phyloP scores from a whole-genome alignment of 2,113 vertebrate genomes.

The Apodemus sylvaticus region DNA sequence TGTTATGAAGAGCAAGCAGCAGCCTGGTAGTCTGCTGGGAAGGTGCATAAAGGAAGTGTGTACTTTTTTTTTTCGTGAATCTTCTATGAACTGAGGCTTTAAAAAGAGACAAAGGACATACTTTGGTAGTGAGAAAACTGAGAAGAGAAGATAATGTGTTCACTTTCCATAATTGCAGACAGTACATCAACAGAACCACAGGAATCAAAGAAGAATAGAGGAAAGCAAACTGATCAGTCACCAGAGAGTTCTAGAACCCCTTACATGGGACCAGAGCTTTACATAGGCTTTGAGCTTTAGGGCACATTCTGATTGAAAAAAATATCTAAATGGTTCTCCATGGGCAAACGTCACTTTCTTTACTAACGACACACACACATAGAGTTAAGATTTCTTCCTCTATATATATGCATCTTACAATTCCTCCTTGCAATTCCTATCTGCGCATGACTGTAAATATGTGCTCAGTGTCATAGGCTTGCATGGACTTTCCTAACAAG shows the following conservation, averaged over 20 bases:
- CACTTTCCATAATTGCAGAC: constrained; percentile 51
- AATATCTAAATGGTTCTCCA: neutral
- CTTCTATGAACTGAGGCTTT: neutral
- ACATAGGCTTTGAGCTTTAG: neutral
- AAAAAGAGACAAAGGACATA: neutral
- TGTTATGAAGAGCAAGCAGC: neutral
- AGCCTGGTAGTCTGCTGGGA: neutral
- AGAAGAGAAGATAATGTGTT: neutral
- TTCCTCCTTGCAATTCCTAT: neutral
- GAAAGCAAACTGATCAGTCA: neutral
- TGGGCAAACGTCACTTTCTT: neutral
- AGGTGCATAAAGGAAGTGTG: neutral
- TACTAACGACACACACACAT: neutral
- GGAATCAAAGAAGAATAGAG: neutral
- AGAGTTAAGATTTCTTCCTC: neutral
- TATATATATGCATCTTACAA: neutral
- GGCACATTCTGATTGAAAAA: constrained; percentile 23
- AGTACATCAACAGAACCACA: neutral
- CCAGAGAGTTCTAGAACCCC: neutral
- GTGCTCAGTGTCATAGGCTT: neutral
- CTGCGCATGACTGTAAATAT: neutral
- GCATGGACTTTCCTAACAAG: neutral
- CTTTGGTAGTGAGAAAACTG: constrained; percentile 17
- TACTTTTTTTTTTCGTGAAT: neutral
- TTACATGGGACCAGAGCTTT: neutral